Evolutionary conservation across 1,140 invertebrate species (phyloP).

Genomic region (Penaeus vannamei): DNA sequence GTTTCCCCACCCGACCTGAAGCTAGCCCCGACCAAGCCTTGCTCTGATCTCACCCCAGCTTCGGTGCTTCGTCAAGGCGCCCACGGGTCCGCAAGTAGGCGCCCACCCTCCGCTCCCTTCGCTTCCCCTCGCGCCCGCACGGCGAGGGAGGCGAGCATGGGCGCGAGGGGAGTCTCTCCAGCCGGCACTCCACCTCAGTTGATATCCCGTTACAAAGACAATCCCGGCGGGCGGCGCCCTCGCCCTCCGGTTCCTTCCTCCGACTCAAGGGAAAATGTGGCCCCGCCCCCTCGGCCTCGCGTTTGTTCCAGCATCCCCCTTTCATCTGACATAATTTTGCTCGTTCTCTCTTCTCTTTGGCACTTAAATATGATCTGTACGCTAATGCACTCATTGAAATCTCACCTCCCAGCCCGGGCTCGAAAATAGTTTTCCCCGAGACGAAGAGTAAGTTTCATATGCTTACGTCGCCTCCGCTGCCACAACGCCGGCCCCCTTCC

Average conservation of each 20-base stretch:
- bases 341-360: conserved; percentile 63
- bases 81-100: no score
- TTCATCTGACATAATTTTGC: conserved; percentile 62
- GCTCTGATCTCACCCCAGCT: no score
- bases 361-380: conserved; percentile 65
- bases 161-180: no score
- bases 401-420: conserved; percentile 48
- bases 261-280: conserved; percentile 28
- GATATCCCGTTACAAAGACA: conserved; percentile 57
- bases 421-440: conserved; percentile 13
- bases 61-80: no score
- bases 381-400: conserved; percentile 65
- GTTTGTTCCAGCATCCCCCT: conserved; percentile 12
- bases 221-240: conserved; percentile 42
- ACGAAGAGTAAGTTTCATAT: conserved; percentile 17
- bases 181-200: neutral
- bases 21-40: no score
- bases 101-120: no score
- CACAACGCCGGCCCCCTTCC: neutral
- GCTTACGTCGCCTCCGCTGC: neutral
- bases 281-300: neutral
- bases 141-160: no score
- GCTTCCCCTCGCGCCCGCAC: no score
- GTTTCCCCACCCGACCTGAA: no score
- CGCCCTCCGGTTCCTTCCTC: conserved; percentile 41